phyloP scores from a whole-genome alignment of 2,113 vertebrate genomes.

The Notothenia coriiceps region DNA sequence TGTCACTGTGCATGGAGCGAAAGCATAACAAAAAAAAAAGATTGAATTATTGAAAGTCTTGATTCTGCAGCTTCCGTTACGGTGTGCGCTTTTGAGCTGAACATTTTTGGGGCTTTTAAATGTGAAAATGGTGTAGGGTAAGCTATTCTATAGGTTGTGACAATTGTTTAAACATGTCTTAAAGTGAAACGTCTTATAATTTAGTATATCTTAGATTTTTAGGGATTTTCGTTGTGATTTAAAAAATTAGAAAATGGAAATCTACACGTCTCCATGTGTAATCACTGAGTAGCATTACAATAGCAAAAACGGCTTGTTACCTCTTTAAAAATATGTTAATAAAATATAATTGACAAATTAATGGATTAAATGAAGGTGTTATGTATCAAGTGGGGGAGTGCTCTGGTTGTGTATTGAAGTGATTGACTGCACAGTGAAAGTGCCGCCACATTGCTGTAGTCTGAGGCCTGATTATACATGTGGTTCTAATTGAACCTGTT shows the following conservation, averaged over 20 bases:
- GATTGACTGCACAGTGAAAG: conserved; percentile 61
- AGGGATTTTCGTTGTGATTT: background rate
- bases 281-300: background rate
- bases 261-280: background rate
- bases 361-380: conserved; percentile 44
- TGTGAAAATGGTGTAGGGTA: background rate
- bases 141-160: conserved; percentile 3
- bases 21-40: conserved; percentile 26
- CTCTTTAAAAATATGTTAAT: conserved; percentile 44
- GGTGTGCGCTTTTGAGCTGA: conserved; percentile 13
- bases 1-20: background rate
- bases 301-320: conserved; percentile 1
- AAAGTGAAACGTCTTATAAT: conserved; percentile 12
- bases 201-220: background rate
- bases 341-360: conserved; percentile 45
- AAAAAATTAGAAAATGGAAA: conserved; percentile 26
- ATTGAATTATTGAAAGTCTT: conserved; percentile 50
- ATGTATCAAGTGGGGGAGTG: conserved; percentile 22
- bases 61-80: conserved; percentile 45
- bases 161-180: conserved; percentile 18
- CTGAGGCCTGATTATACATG: conserved; percentile 83
- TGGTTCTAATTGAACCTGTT: conserved; percentile 87
- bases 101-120: conserved; percentile 23
- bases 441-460: conserved; percentile 68
- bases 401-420: conserved; percentile 52